Conservation (phyloP, 2,888 invertebrate species). For the Nomada flava region DNA sequence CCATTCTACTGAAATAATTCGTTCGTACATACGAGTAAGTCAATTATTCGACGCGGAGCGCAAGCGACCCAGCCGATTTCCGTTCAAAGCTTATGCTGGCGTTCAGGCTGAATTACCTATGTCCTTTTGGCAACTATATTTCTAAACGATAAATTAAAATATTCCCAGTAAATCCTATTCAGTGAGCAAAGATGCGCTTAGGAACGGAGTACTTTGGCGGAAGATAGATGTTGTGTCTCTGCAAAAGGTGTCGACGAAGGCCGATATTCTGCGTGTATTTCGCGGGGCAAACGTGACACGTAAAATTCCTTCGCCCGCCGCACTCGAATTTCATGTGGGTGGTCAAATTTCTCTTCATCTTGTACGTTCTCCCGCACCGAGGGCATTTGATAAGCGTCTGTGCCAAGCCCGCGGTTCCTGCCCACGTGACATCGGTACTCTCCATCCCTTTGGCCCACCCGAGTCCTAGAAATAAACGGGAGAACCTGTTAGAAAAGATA, state of each 20-base stretch:
- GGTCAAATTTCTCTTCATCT: constrained; percentile 76
- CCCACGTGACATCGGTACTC: neutral
- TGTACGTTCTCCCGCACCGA: constrained; percentile 78
- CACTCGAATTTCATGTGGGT: constrained; percentile 90
- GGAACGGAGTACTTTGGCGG: constrained; percentile 69
- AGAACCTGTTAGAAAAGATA: constrained; percentile 44
- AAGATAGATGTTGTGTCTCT: constrained; percentile 72
- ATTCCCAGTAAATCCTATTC: neutral
- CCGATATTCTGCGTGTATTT: constrained; percentile 89
- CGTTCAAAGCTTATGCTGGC: too few species aligned
- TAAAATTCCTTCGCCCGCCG: constrained; percentile 88
- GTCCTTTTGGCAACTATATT: too few species aligned
- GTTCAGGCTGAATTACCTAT: too few species aligned
- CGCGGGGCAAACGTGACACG: constrained; percentile 88
- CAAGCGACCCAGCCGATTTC: too few species aligned
- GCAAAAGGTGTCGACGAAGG: constrained; percentile 73
- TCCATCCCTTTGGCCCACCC: constrained; percentile 2
- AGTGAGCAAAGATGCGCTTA: constrained; percentile 57
- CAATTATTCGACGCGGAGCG: too few species aligned
- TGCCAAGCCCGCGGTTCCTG: neutral
- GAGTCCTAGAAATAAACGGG: constrained; percentile 58
- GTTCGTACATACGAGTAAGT: too few species aligned
- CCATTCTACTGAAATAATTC: too few species aligned
- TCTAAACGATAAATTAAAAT: too few species aligned
- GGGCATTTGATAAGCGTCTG: constrained; percentile 66